Percentiles rank a stretch among this genome's conserved stretches.
Conservation (phyloP, 2,113 vertebrate genomes). For the Phalacrocorax aristotelis region DNA sequence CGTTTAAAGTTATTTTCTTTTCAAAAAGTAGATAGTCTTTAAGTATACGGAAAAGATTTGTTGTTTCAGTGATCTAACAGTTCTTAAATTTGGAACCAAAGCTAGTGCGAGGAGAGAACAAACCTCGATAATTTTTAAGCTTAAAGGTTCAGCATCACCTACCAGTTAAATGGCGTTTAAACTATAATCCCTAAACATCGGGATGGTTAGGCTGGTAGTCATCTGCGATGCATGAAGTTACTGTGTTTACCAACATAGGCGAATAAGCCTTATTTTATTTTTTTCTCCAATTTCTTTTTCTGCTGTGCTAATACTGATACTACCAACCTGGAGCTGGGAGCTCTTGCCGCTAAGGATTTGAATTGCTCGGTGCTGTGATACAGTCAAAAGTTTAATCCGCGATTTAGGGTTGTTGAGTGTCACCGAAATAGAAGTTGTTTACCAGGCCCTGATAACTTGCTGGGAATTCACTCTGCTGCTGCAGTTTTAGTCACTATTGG, state of each 20-base stretch:
- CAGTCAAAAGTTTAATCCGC: slow-evolving; percentile 14
- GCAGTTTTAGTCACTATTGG: background rate
- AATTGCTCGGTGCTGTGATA: background rate
- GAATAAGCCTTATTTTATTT: background rate
- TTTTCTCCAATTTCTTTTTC: background rate
- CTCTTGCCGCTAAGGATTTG: background rate
- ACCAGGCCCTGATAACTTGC: background rate
- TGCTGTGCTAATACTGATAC: background rate
- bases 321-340: background rate
- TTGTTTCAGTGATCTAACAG: background rate
- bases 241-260: background rate
- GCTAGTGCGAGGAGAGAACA: background rate
- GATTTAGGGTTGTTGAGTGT: background rate
- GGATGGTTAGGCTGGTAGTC: background rate
- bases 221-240: background rate
- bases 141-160: background rate
- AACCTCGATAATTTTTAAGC: background rate
- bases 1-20: background rate
- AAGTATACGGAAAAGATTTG: background rate
- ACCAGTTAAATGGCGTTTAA: background rate
- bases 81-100: background rate
- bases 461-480: background rate
- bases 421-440: slow-evolving; percentile 15
- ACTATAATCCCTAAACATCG: background rate
- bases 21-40: background rate